Base-by-base conservation (phyloP, 2,797 vertebrate species). In the Coregonus suidteri region DNA sequence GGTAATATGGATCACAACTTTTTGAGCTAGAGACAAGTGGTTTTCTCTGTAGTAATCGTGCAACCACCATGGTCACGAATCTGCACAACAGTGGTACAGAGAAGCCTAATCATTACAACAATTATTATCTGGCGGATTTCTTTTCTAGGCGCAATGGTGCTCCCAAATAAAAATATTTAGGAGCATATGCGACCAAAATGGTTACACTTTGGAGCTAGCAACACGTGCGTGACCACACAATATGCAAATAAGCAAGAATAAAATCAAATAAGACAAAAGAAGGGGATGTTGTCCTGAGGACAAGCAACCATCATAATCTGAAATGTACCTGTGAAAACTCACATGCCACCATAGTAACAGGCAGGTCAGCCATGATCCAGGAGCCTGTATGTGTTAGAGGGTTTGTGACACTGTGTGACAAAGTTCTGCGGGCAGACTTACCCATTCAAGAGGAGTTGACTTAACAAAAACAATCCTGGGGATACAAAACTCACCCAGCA, bases 311-410 rank as follows among this genome's bases (percentile, higher is more conserved):
- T 18, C 54, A 18, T 4, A 68, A 80, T 76, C 64, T 81, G 74
- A 65, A 20, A 78, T 62, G 30, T 79, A 84, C 59, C 65, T 73
- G 71, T 3, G 66, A 82, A 68, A 83, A 75, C 71, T 80, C 69
- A 72, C 53, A 56, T 18, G 20, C 59, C 59, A 64, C 59, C 73
- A 4, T 13, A 70, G 67, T 69, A 30, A 20, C 16, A 41, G 75
- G 71, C 78, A 79, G 78, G 64, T 82, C 75, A 81, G 75, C 65
- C 37, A 6, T 56, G 52, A 75, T 76, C 75, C 53, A 84, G 69
- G 41, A 71, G 47, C 37, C 15, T 47, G 73, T 77, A 79, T 71
- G 18, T 79, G 80, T 76, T 1, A 71, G 75, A 35, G 78, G 74
- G 71, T 62, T 75, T 70, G 71, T 74, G 47, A 83, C 81, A 81